Base-by-base conservation (phyloP, 2,113 vertebrate species). In the Acinonyx jubatus region DNA sequence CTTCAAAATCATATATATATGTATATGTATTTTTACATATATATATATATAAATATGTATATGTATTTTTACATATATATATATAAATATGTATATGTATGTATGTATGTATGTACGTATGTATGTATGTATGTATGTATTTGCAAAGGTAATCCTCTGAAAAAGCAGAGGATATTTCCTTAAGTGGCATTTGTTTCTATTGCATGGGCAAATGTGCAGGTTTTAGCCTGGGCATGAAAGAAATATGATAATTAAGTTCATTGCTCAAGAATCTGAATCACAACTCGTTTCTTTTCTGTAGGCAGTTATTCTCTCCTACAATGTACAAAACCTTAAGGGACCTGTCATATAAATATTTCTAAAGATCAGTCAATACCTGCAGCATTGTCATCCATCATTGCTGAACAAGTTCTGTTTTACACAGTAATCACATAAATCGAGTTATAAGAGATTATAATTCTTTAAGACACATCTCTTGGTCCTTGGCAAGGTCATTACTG, bases 271-370 rank as follows among this genome's bases (percentile, higher is more conserved):
- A 93, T 61, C 68, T 50, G 57, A 97, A 95, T 66, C 33, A 93
- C 80, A 98, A 92, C 27, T 81, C 55, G 66, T 97, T 95, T 96
- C 57, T 98, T 95, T 92, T 87, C 91, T 74, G 78, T 78, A 84
- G 57, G 38, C 48, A 91, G 96, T 98, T 98, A 97, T 98, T 98
- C 91, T 97, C 97, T 97, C 31, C 92, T 95, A 98, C 86, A 90
- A 95, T 78, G 95, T 71, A 94, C 63, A 78, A 96, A 93, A 88
- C 86, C 68, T 98, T 98, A 98, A 98, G 98, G 93, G 90, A 96
- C 57, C 98, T 98, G 97, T 82, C 98, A 98, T 97, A 98, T 98
- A 99, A 98, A 98, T 98, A 98, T 98, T 99, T 98, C 97, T 98
- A 98, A 99, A 96, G 97, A 99, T 98, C 98, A 98, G 97, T 98